These are phyloP conservation scores for Hemichromis elongatus DNA, from an alignment of 2,113 vertebrate species.

Conservation along the genomic window DNA sequence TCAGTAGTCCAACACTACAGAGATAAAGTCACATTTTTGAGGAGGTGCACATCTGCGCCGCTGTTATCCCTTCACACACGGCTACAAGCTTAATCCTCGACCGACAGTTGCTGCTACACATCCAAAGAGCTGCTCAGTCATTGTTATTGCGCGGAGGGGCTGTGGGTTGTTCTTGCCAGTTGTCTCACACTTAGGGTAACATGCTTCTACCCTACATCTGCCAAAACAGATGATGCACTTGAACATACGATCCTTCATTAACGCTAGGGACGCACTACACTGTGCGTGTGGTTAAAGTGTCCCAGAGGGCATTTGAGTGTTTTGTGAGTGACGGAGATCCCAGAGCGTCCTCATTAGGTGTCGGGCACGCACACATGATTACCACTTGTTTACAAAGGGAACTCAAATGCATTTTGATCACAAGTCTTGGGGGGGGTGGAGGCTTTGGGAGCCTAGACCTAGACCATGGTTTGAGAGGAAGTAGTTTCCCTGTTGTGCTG, in stretches of 20 bases:
- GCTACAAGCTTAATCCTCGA: background rate
- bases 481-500: conserved; percentile 24
- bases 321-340: background rate
- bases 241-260: background rate
- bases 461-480: background rate
- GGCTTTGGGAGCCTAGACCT: background rate
- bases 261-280: background rate
- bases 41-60: background rate
- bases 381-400: background rate
- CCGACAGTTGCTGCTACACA: background rate
- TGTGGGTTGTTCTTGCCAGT: background rate
- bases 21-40: background rate
- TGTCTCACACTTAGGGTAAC: background rate
- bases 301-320: background rate
- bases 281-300: background rate
- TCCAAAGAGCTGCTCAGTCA: background rate
- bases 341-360: background rate
- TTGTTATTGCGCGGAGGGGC: background rate
- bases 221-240: background rate
- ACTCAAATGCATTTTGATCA: no score
- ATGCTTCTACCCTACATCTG: background rate
- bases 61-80: background rate
- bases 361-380: background rate
- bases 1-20: background rate
- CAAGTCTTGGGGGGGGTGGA: background rate